These are phyloP conservation scores for Vanessa atalanta DNA, from an alignment of 1,140 invertebrate species.

Conservation along the genomic window DNA sequence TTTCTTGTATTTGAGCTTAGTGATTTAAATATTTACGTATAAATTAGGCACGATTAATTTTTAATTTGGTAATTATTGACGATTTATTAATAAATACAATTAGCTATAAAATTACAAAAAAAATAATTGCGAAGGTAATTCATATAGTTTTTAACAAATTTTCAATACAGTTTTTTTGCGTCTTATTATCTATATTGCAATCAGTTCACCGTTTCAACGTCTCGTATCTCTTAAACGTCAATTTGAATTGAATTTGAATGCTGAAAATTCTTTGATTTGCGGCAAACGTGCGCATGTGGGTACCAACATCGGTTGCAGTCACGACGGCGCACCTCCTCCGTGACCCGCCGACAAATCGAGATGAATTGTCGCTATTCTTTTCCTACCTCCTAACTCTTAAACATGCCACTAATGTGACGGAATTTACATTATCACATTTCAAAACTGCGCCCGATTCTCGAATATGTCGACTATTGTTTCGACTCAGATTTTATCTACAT, in stretches of 20 bases:
- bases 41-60: no score
- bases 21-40: no score
- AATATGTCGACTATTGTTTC: constrained; percentile 19
- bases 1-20: no score
- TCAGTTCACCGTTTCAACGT: not conserved
- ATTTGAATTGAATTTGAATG: not conserved
- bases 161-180: no score
- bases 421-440: constrained; percentile 52
- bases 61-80: no score
- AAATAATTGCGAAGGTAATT: no score
- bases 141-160: no score
- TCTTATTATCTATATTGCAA: not conserved
- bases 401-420: constrained; percentile 53
- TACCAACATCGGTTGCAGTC: constrained; percentile 52
- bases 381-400: constrained; percentile 48
- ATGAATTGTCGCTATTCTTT: constrained; percentile 70
- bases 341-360: constrained; percentile 76
- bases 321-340: constrained; percentile 56
- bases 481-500: not conserved
- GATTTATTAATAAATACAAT: no score
- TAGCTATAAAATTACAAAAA: no score
- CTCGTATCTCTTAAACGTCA: constrained; percentile 18
- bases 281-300: constrained; percentile 34
- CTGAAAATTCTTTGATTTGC: constrained; percentile 32
- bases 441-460: constrained; percentile 37